Evolutionary conservation across 2,797 vertebrate species (phyloP), one percentile per base, ranked within the genome.

Genomic region (Alcedo atthis): DNA sequence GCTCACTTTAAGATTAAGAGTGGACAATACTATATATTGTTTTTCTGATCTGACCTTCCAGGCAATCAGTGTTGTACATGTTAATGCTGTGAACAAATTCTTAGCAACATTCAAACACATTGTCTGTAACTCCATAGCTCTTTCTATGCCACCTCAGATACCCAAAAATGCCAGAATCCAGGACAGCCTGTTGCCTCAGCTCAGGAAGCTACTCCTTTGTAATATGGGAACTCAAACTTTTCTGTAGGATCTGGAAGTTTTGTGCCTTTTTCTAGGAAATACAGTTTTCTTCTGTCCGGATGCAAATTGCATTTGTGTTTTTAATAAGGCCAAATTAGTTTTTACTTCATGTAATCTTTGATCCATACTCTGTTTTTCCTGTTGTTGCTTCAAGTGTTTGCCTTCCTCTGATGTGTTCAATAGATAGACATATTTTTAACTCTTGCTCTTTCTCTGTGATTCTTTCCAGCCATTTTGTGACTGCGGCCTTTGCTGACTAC

Each of bases 401-500:
- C 35, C 13, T 32, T 55, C 22, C 19, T 69, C 48, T 69, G 40
- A 14, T 0, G 0, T 73, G 16, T 67, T 86, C 85, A 46, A 32
- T 37, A 49, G 15, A 33, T 2, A 62, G 17, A 59, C 51, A 55
- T 84, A 26, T n/a, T 57, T 85, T 83, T 87, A 16, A 25, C 22
- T 57, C 28, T 66, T 54, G 8, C 24, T 70, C 15, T 76, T 58
- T 71, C 43, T 81, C 42, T 73, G 26, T 46, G 26, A 32, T 70
- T 91, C 57, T 85, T 83, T 84, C 37, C n/a, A 91, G 33, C 25
- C 46, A 78, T 90, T 95, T 89, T 80, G 53, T 14, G 54, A 49
- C 57, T 11, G 2, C 2, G 5, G 45, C 30, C 40, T 91, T 76
- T 88, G 33, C 54, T 24, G 24, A 64, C 70, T 62, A 43, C 70